Evolutionary conservation across 2,797 vertebrate species (phyloP).

Genomic region (Lagorchestes hirsutus): DNA sequence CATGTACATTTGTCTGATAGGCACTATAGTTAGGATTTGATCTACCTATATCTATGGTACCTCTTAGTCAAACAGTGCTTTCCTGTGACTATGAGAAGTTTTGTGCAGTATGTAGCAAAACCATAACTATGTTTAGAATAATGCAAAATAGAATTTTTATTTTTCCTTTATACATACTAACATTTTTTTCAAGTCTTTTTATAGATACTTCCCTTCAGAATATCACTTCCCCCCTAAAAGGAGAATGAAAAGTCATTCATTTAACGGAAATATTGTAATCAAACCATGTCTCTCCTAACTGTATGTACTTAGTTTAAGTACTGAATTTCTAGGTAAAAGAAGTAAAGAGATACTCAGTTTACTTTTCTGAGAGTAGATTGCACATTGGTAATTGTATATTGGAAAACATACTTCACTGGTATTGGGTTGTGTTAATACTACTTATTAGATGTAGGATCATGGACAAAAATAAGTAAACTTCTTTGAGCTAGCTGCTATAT

Average conservation of each 20-base stretch:
- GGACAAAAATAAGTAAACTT: neutral
- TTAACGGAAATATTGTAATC: slow-evolving; percentile 61
- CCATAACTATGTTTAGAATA: slow-evolving; percentile 54
- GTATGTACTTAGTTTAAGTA: neutral
- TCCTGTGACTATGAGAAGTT: slow-evolving; percentile 49
- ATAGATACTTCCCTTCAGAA: slow-evolving; percentile 57
- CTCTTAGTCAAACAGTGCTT: slow-evolving; percentile 71
- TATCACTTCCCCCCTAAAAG: slow-evolving; percentile 39
- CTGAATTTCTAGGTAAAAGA: neutral
- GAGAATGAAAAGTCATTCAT: slow-evolving; percentile 61
- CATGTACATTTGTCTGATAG: slow-evolving; percentile 52
- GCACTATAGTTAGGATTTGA: slow-evolving; percentile 60
- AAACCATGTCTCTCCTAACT: slow-evolving; percentile 49
- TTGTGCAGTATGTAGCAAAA: slow-evolving; percentile 66
- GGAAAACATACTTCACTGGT: neutral
- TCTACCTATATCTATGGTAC: slow-evolving; percentile 58
- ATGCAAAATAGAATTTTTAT: slow-evolving; percentile 70
- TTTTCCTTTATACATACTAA: slow-evolving; percentile 60
- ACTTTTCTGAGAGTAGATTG: neutral
- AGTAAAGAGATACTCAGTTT: neutral
- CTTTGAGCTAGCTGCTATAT: neutral
- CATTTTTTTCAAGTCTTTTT: slow-evolving; percentile 66
- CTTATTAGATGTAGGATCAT: neutral
- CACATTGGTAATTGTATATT: neutral
- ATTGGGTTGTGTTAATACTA: neutral